Conservation (phyloP, 2,888 invertebrate genomes). For the Neria commutata region DNA sequence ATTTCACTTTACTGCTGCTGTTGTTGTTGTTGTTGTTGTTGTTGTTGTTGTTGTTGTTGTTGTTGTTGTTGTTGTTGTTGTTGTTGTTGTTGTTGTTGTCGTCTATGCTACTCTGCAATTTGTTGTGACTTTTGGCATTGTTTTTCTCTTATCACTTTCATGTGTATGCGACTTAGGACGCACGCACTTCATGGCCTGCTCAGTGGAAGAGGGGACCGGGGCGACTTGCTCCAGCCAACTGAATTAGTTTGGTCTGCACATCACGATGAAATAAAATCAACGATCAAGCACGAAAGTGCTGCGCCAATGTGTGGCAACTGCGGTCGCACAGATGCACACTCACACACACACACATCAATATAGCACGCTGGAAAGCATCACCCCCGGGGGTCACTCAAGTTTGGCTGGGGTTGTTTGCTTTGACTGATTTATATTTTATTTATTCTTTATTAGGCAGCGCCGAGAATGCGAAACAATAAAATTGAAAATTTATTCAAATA, state of each 20-base stretch:
- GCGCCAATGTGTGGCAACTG: constrained; percentile 2
- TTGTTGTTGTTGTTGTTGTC: background rate
- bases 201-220: too few relatives aligned
- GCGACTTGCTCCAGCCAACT: too few relatives aligned
- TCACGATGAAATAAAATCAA: background rate
- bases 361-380: too few relatives aligned
- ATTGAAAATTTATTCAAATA: constrained; percentile 26
- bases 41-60: background rate
- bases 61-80: background rate
- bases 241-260: constrained; percentile 13
- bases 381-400: constrained; percentile 48
- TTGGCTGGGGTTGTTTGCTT: constrained; percentile 41
- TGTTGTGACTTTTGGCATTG: constrained; percentile 1
- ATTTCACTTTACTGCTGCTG: too few relatives aligned
- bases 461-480: constrained; percentile 16
- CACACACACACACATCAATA: too few relatives aligned
- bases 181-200: background rate
- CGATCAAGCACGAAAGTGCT: background rate
- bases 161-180: background rate
- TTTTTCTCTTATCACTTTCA: background rate
- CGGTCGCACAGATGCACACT: too few relatives aligned
- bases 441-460: background rate
- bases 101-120: background rate
- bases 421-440: constrained; percentile 23
- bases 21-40: background rate